Evolutionary conservation across 2,113 vertebrate species (phyloP).

Genomic region (Drymodes brunneopygia): DNA sequence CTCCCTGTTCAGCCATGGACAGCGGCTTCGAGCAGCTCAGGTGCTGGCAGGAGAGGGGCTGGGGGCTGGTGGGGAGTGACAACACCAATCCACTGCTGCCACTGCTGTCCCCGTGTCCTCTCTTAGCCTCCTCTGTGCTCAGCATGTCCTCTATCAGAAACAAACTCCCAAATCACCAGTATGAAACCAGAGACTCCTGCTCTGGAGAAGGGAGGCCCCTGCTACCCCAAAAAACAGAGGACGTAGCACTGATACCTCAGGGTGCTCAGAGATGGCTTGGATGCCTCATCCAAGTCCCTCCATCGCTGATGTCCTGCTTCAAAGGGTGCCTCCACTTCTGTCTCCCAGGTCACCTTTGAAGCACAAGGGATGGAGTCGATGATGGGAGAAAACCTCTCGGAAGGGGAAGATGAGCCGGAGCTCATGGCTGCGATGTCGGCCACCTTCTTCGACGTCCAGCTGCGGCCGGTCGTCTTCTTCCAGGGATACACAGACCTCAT

Average conservation of each 20-base stretch:
- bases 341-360: constrained; percentile 62
- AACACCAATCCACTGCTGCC: neutral
- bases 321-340: neutral
- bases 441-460: constrained; percentile 56
- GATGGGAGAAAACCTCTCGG: neutral
- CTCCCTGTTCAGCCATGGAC: neutral
- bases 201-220: neutral
- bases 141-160: rapidly evolving
- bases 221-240: neutral
- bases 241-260: too few relatives aligned
- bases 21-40: constrained; percentile 36
- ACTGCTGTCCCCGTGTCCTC: neutral
- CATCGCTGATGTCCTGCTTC: neutral
- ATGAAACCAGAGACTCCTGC: neutral
- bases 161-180: rapidly evolving
- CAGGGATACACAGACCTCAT: constrained; percentile 68
- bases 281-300: neutral
- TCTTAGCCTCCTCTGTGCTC: neutral
- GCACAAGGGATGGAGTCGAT: constrained; percentile 54
- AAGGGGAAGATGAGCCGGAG: constrained; percentile 42
- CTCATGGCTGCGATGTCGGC: constrained; percentile 60
- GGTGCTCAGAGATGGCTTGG: neutral
- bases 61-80: too few relatives aligned
- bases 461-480: constrained; percentile 54
- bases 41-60: neutral